Conservation (phyloP, 2,113 vertebrate species). For the Epinephelus fuscoguttatus region DNA sequence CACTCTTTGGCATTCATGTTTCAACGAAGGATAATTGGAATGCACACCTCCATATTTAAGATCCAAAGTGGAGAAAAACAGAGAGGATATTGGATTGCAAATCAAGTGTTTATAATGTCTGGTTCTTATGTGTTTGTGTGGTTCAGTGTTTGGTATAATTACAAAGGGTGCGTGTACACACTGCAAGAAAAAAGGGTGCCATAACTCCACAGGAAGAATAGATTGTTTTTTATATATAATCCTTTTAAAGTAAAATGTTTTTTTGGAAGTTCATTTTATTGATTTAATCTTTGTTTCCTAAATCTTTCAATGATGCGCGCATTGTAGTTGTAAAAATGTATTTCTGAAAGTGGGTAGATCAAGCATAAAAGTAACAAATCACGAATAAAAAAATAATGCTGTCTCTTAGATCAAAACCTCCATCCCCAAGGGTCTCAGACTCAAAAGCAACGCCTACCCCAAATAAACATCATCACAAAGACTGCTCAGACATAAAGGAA, state of each 20-base stretch:
- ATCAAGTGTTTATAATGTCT: conserved; percentile 72
- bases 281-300: conserved; percentile 32
- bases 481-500: conserved; percentile 56
- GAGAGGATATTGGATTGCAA: conserved; percentile 72
- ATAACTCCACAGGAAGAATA: conserved; percentile 38
- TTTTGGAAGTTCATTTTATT: conserved; percentile 20
- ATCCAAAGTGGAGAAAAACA: conserved; percentile 64
- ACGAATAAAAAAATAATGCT: conserved; percentile 27
- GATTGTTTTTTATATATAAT: conserved; percentile 17
- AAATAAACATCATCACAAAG: conserved; percentile 72
- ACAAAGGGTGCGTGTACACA: conserved; percentile 46
- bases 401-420: conserved; percentile 38
- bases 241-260: neutral
- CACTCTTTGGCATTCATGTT: conserved; percentile 53
- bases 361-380: conserved; percentile 33
- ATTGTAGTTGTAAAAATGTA: conserved; percentile 13
- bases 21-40: conserved; percentile 70
- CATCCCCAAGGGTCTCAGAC: conserved; percentile 36
- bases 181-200: conserved; percentile 6
- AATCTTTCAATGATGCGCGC: conserved; percentile 15
- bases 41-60: conserved; percentile 62
- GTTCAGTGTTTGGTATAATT: conserved; percentile 52
- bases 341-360: conserved; percentile 10
- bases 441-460: conserved; percentile 53
- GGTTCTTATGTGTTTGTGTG: conserved; percentile 37